Conservation (phyloP, 2,888 invertebrate species). For the Machimus atricapillus region DNA sequence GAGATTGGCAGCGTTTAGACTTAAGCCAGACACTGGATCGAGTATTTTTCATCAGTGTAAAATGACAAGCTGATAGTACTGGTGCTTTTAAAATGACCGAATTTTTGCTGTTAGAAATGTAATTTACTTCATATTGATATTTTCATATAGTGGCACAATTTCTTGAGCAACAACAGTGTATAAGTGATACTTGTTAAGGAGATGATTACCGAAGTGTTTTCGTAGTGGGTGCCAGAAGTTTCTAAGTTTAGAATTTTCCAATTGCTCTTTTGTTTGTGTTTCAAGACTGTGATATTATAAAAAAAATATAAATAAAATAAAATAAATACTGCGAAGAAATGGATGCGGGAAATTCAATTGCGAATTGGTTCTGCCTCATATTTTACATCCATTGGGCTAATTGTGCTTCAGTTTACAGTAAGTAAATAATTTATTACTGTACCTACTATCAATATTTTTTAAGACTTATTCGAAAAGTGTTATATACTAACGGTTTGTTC, state of each 20-base stretch:
- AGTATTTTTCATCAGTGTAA: neutral
- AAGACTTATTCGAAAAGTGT: neutral
- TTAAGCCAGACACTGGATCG: neutral
- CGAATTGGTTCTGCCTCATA: constrained; percentile 53
- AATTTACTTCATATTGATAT: neutral
- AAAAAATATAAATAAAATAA: neutral
- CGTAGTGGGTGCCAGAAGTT: constrained; percentile 21
- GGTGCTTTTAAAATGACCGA: neutral
- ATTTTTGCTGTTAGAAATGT: neutral
- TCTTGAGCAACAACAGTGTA: neutral
- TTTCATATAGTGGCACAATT: neutral
- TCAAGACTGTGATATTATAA: constrained; percentile 1
- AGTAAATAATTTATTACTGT: constrained; percentile 51
- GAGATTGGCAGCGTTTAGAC: neutral
- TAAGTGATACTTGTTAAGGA: neutral
- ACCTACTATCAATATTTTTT: neutral
- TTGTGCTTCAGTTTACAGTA: constrained; percentile 58
- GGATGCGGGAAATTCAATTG: constrained; percentile 48
- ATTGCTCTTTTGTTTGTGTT: neutral
- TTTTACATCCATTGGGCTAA: constrained; percentile 54
- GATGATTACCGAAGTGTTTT: neutral
- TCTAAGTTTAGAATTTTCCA: constrained; percentile 20
- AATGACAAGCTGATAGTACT: neutral
- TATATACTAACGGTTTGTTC: neutral
- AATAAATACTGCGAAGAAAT: constrained; percentile 1